Percentiles rank a stretch among this genome's conserved stretches.
Conservation (phyloP, 2,113 vertebrate species). For the Piprites chloris region DNA sequence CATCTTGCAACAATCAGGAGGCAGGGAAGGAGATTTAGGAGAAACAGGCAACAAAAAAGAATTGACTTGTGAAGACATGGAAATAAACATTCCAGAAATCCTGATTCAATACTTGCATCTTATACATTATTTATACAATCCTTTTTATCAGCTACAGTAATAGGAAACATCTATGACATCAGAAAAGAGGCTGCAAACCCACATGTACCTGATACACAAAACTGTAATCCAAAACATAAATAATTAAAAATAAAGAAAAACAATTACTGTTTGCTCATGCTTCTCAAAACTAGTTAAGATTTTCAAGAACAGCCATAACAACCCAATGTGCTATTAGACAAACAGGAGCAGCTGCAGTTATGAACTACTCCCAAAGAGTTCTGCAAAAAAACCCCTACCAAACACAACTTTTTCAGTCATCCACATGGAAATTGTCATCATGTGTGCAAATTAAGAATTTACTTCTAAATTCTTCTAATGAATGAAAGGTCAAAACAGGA, state of each 20-base stretch:
- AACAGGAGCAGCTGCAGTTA: neutral
- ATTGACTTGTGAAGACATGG: neutral
- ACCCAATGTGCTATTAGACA: neutral
- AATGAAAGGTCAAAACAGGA: neutral
- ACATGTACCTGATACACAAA: neutral
- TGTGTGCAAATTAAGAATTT: neutral
- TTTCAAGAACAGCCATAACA: neutral
- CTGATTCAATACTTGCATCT: neutral
- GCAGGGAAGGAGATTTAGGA: neutral
- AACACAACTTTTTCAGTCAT: neutral
- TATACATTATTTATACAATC: neutral
- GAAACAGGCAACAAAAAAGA: neutral
- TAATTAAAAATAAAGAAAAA: neutral
- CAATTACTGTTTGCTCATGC: neutral
- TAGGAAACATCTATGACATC: neutral
- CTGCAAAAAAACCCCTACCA: neutral
- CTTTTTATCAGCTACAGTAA: neutral
- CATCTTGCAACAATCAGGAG: neutral
- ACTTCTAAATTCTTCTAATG: neutral
- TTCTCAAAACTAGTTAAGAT: neutral
- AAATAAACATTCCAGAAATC: neutral
- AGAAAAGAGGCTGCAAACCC: neutral
- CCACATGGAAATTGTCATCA: neutral
- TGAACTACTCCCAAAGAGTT: neutral
- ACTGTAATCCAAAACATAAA: neutral